Evolutionary conservation across 2,113 vertebrate species (phyloP).

Genomic region (Herpailurus yagouaroundi): DNA sequence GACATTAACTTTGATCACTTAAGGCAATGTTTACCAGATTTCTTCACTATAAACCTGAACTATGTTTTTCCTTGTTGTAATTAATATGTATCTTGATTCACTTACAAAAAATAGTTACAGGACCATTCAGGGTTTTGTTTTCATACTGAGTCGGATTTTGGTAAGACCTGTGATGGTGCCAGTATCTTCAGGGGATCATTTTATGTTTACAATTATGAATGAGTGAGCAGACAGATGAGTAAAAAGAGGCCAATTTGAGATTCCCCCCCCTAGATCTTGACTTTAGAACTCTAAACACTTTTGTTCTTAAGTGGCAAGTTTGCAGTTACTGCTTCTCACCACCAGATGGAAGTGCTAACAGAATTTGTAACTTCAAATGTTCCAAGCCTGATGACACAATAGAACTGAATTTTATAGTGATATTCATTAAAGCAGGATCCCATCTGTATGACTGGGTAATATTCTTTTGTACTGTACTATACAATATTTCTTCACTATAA

Average conservation of each 20-base stretch:
- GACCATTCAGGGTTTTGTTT: neutral
- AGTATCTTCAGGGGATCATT: neutral
- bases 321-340: neutral
- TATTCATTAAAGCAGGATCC: constrained; percentile 6
- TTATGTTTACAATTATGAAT: neutral
- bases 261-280: neutral
- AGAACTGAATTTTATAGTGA: constrained; percentile 33
- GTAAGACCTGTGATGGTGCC: neutral
- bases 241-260: neutral
- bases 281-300: neutral
- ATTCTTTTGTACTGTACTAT: neutral
- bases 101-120: neutral
- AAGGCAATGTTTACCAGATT: neutral
- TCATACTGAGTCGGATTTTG: neutral
- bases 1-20: neutral
- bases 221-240: neutral
- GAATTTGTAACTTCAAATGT: neutral
- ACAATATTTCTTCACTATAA: neutral
- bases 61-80: neutral
- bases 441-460: neutral
- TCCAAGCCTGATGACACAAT: constrained; percentile 14
- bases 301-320: neutral
- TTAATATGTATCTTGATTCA: neutral
- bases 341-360: constrained; percentile 25
- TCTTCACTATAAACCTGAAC: neutral